Percentiles rank a stretch among this genome's conserved stretches.
Conservation (phyloP, 2,113 vertebrate genomes). For the Oncorhynchus nerka region DNA sequence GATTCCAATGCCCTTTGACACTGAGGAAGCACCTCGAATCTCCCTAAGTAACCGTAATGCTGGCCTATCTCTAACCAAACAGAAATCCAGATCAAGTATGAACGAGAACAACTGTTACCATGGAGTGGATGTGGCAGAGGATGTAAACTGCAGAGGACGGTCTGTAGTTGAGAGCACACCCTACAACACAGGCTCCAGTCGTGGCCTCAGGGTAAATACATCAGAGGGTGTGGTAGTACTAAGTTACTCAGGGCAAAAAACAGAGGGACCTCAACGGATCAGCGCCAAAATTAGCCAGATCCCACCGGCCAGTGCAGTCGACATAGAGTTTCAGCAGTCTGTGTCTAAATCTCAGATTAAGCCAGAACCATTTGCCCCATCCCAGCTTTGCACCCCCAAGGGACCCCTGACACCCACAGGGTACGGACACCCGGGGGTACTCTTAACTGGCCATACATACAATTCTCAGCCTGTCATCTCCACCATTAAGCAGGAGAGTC, state of each 20-base stretch:
- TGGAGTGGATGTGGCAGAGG: conserved; percentile 76
- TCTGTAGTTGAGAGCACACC: conserved; percentile 76
- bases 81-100: conserved; percentile 79
- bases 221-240: conserved; percentile 94
- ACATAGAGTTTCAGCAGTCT: conserved; percentile 96
- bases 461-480: conserved; percentile 90
- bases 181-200: conserved; percentile 73
- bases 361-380: conserved; percentile 77
- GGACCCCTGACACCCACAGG: conserved; percentile 68
- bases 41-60: conserved; percentile 80
- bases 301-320: conserved; percentile 92
- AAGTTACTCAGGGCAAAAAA: conserved; percentile 97
- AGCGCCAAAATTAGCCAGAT: conserved; percentile 61
- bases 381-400: conserved; percentile 81
- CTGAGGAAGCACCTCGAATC: conserved; percentile 89
- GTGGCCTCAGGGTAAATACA: conserved; percentile 91
- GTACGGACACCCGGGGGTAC: conserved; percentile 83
- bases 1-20: conserved; percentile 87
- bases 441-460: conserved; percentile 78
- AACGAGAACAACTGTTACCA: conserved; percentile 88
- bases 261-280: conserved; percentile 91
- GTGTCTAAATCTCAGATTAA: conserved; percentile 94
- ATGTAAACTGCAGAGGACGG: conserved; percentile 69
- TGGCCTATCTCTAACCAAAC: conserved; percentile 76
- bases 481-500: conserved; percentile 81